Evolutionary conservation across 2,113 vertebrate genomes (phyloP), one percentile per base, ranked within the genome.

Genomic region (Fulmarus glacialis): DNA sequence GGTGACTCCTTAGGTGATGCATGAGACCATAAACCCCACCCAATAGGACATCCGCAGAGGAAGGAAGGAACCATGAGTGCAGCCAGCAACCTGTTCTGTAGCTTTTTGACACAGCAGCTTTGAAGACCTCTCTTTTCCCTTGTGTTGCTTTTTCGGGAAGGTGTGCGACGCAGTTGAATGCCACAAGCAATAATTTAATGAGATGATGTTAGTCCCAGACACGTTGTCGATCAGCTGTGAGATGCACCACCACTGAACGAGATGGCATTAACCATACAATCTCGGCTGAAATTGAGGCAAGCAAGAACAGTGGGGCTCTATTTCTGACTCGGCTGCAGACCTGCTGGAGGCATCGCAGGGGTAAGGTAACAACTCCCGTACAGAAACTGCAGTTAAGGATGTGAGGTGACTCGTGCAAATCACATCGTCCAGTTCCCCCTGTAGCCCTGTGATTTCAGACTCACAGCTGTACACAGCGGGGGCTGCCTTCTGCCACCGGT

Each of bases 121-220:
- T 62, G 19, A 58, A 56, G 15, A 52, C 10, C 6, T 43, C 23
- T 84, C 16, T 38, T 56, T 56, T 34, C 42, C 26, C 55, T 12
- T 23, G 7, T 18, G 24, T 23, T 52, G 19, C 10, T 85, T 64
- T 56, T 15, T 56, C 2, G 0, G 68, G 62, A 62, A 71, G 18
- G 15, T 0, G 1, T 1, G 2, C 5, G 1, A 36, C 1, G 6
- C 22, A 68, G 70, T 6, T 73, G 71, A 53, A 68, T 22, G 53
- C 15, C 27, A 53, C 34, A 89, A 62, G 34, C n/a, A 82, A 9
- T 23, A 59, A 64, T 26, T 34, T 19, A 47, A 48, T 8, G 38
- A 68, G 12, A 15, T 18, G 5, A 15, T 21, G 23, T 24, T 43
- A 29, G n/a, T 70, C 36, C 45, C 40, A 82, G 66, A 63, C 17